Conservation (phyloP, 2,888 invertebrate species). For the Microctonus aethiopoides region DNA sequence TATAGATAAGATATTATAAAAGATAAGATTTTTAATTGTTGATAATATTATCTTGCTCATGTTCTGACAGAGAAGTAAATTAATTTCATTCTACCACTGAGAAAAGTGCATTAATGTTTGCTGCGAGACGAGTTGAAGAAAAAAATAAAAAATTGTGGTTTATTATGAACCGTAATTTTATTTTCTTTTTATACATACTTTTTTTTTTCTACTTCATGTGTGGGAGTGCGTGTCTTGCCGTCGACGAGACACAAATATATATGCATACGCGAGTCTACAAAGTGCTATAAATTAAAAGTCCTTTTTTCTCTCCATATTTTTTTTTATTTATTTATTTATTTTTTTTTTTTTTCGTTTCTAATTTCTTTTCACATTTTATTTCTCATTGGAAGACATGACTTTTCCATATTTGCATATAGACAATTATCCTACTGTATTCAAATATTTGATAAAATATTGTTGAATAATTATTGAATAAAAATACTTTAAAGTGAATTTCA, state of each 20-base stretch:
- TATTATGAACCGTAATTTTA: not conserved
- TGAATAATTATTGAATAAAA: not conserved
- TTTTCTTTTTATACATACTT: not conserved
- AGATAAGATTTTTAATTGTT: not conserved
- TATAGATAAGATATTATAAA: not conserved
- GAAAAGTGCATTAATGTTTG: not conserved
- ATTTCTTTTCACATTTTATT: not conserved
- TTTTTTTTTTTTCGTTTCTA: not conserved
- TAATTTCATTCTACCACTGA: slow-evolving; percentile 10
- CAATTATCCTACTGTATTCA: not conserved
- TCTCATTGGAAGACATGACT: not conserved
- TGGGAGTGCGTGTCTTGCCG: not conserved
- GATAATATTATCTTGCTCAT: not conserved
- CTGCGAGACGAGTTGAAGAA: not conserved
- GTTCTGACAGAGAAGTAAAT: not conserved
- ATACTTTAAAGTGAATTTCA: not conserved
- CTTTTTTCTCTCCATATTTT: not conserved
- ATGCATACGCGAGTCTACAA: not conserved
- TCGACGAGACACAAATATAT: not conserved
- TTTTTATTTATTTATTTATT: not conserved
- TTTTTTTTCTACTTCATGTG: not conserved
- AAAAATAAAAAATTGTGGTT: not conserved
- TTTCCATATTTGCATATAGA: not conserved
- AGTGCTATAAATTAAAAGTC: not conserved
- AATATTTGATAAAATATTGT: not conserved